Percentiles rank a stretch among this genome's conserved stretches.
These are phyloP conservation scores for Heliothis peltigera DNA, from an alignment of 2,888 invertebrate genomes.

Conservation along the genomic window DNA sequence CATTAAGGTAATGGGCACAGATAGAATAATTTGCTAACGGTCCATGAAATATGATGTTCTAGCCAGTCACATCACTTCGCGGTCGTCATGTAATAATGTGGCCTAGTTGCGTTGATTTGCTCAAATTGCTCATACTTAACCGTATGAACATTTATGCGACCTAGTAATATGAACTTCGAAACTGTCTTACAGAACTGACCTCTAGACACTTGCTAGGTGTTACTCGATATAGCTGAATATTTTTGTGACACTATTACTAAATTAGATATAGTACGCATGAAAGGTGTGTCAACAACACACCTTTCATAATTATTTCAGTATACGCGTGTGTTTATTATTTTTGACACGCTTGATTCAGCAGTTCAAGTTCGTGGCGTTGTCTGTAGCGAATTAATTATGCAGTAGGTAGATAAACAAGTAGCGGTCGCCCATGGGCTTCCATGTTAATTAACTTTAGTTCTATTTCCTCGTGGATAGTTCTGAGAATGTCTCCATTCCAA, in stretches of 20 bases:
- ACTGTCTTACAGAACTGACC: constrained; percentile 58
- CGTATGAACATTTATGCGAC: constrained; percentile 73
- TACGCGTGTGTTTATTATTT: constrained; percentile 37
- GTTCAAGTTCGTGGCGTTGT: constrained; percentile 50
- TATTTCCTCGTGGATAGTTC: constrained; percentile 45
- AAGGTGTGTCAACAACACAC: no score
- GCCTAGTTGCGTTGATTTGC: constrained; percentile 84
- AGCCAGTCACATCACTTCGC: constrained; percentile 57
- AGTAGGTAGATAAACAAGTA: constrained; percentile 74
- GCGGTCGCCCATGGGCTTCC: constrained; percentile 66
- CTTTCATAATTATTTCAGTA: constrained; percentile 22
- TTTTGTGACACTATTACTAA: constrained; percentile 30
- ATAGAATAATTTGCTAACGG: constrained; percentile 69
- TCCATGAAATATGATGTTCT: constrained; percentile 63
- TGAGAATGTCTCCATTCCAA: constrained; percentile 35
- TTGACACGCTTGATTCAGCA: constrained; percentile 50
- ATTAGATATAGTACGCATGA: constrained; percentile 22
- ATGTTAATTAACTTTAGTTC: constrained; percentile 74
- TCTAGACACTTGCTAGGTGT: constrained; percentile 42
- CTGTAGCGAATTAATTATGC: constrained; percentile 74
- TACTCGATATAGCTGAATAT: constrained; percentile 34
- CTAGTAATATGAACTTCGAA: constrained; percentile 71
- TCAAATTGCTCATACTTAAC: constrained; percentile 82
- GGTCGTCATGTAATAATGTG: constrained; percentile 72
- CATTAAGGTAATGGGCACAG: constrained; percentile 64